These are phyloP conservation scores for Sylvia atricapilla DNA, from an alignment of 2,113 vertebrate genomes.

Conservation along the genomic window DNA sequence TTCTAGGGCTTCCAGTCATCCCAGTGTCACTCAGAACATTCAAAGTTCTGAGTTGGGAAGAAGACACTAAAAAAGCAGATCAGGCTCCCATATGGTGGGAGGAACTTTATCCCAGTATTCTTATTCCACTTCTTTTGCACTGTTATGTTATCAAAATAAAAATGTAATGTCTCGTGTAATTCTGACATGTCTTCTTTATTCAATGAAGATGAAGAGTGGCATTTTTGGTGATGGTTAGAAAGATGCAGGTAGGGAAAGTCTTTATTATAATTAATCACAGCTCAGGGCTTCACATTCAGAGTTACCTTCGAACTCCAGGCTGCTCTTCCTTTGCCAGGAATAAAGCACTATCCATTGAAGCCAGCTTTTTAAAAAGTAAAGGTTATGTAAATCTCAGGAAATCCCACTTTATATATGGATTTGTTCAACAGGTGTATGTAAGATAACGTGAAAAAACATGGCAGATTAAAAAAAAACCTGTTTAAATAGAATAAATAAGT, in stretches of 20 bases:
- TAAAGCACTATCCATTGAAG: not conserved
- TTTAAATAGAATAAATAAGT: not conserved
- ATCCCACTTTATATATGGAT: constrained; percentile 29
- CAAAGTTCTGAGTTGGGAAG: not conserved
- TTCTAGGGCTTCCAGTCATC: not conserved
- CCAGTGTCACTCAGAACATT: not conserved
- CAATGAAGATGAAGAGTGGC: not conserved
- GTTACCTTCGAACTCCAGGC: not conserved
- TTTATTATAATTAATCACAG: not conserved
- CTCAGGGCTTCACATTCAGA: not conserved
- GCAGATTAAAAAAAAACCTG: not conserved
- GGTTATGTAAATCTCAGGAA: constrained; percentile 27
- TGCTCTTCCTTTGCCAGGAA: not conserved
- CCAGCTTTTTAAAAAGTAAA: not conserved
- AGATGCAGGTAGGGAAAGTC: not conserved
- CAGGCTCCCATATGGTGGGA: not conserved
- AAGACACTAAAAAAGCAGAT: not conserved
- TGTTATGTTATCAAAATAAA: not conserved
- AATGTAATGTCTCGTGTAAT: rapidly evolving
- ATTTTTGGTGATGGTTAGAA: not conserved
- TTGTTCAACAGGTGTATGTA: not conserved
- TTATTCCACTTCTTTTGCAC: not conserved
- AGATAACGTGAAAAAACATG: not conserved
- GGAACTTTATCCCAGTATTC: not conserved
- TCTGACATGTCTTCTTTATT: not conserved